Evolutionary conservation across 2,113 vertebrate species (phyloP), one percentile per base, ranked within the genome.

Genomic region (Salvelinus sp.): DNA sequence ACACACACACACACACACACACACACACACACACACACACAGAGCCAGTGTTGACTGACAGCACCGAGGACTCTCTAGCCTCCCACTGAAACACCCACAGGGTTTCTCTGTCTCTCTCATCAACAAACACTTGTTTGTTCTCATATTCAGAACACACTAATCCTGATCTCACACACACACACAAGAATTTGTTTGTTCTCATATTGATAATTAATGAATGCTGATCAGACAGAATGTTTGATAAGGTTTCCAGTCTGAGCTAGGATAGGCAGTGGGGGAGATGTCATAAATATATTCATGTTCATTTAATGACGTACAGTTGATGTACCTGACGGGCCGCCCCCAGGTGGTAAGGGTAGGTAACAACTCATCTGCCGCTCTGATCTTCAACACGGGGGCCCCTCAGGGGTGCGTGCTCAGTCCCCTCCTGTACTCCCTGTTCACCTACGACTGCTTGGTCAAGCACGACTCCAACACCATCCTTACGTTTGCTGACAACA

Each of bases 161-260:
- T 86, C 80, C 79, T 81, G 83, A 90, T 91, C 79, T 86, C 79
- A 72, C 75, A 74, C 76, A 73, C 75, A 69, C 57, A 73, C 73
- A 70, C 68, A 72, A 47, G 50, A 80, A 80, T 79, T 74, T 83
- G 72, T 87, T 88, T 87, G 77, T 82, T 82, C 69, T 81, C 77
- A 63, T 78, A 89, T 89, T 91, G 70, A 91, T 89, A 86, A 89
- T 90, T 88, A 85, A 89, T 88, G 58, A 69, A 70, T 85, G 87
- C 60, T 87, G 87, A 92, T 91, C 90, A 92, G 85, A 91, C 85
- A 85, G 90, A 92, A 90, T 91, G 77, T 86, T 90, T 91, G 79
- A 89, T 87, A 85, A 83, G 82, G 78, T 81, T 79, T 86, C 84
- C 78, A 82, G 81, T 86, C 78, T 77, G 69, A 77, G 71, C 67